Base-by-base conservation (phyloP, 2,797 vertebrate species). In the Propithecus perrieri region DNA sequence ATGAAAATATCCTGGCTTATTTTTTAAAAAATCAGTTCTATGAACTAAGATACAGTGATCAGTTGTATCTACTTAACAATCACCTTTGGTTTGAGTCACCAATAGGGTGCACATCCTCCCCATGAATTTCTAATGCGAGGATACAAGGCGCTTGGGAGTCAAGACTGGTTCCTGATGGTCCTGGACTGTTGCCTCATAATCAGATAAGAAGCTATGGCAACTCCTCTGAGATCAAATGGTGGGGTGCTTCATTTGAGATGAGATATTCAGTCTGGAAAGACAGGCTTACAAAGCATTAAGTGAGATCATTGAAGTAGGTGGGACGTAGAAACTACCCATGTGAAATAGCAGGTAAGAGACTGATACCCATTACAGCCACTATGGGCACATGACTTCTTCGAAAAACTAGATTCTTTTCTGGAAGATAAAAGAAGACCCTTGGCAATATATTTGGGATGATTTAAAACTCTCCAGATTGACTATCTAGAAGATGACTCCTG, bases 281-380 rank as follows among this genome's bases (percentile, higher is more conserved):
- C 1, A 76, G 41, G 38, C 30, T 89, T 76, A 61, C 2, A 57
- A 13, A 81, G 35, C 26, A 48, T 30, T 86, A 43, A 55, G 30
- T 67, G 53, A 81, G 55, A 63, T 92, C 63, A 74, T 0, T 55
- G 14, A 24, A 72, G 4, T 43, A 50, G 30, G 53, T 43, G 33
- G 43, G 15, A 48, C n/a, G 41, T 63, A 80, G 35, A 85, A 89
- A 78, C 30, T 75, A 48, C 22, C 8, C 33, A 22, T 48, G 14
- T 63, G n/a, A 91, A 95, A 91, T 10, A 72, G 22, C 50, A 78
- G 46, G 22, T 48, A 94, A 91, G 80, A 96, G 86, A 89, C 2
- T 12, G 17, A 81, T 22, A 35, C 3, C 17, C 30, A 57, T 63
- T 46, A 14, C 2, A 80, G 15, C 20, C 15, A 53, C 38, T 26